Base-by-base conservation (phyloP, 2,888 invertebrate genomes). In the Phorcus lineatus region DNA sequence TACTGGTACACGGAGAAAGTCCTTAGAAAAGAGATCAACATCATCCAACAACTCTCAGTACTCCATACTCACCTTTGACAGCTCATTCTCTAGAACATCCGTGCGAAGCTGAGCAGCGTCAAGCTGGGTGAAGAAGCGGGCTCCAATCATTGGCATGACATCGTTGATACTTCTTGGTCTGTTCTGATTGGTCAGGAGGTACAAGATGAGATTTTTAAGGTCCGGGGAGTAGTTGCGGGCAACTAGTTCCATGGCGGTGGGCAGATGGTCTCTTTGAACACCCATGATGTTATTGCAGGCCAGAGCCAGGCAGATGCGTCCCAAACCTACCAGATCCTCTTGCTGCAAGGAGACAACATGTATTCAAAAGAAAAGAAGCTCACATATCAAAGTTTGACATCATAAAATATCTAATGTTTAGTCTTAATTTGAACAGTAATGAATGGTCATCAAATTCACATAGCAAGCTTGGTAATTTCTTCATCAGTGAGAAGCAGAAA, bases 91-190 rank as follows among this genome's bases (percentile, higher is more conserved):
- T 87, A 98, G 95, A 74, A 96, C 95, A 93, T 99, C 99, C 74
- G 96, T 96, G 86, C 97, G 96, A 80, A 96, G 95, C 93, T 98
- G 97, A 81, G 97, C 95, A 7, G 96, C 96, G 93, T 99, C 99
- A 92, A 99, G 94, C 94, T 99, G 98, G 0, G 97, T 97, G 93
- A 98, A 99, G 94, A 99, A 99, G 81, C 99, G 95, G 67, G 98
- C 98, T 31, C 95, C 99, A 89, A 99, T 99, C 98, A 99, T 98
- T 40, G 99, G 99, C 99, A 99, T 99, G 90, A 99, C 95, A 94
- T 99, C 99, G 85, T 97, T 97, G 82, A 99, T 96, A 89, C 96
- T 96, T 19, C 91, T 83, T 52, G 89, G 88, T 53, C 91, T 86
- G 74, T 87, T 90, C 82, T 89, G 90, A 79, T 90, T 90, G 24